Evolutionary conservation across 2,888 invertebrate genomes (phyloP).

Genomic region (Plusia festucae): DNA sequence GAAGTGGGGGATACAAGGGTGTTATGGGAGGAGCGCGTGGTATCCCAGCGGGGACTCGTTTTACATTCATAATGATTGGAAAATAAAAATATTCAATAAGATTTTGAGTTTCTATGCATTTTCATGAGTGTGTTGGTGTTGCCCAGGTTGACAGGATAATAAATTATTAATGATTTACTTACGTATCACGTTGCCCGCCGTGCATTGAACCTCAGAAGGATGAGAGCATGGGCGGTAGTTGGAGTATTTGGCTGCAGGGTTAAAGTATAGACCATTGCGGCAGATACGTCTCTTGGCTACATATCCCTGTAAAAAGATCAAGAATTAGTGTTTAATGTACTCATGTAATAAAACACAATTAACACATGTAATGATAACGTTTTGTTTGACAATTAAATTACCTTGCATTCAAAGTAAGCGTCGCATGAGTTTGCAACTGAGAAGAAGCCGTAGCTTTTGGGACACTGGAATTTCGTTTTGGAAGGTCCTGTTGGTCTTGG

Average conservation of each 20-base stretch:
- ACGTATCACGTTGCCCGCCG: conserved; percentile 83
- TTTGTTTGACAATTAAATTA: conserved; percentile 48
- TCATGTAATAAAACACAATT: not conserved
- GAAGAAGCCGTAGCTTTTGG: conserved; percentile 65
- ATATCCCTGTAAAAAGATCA: conserved; percentile 81
- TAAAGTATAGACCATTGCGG: conserved; percentile 93
- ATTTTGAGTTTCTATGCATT: too few relatives aligned
- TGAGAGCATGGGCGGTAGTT: conserved; percentile 92
- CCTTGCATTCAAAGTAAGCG: conserved; percentile 90
- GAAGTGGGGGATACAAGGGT: too few relatives aligned
- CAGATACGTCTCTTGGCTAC: conserved; percentile 91
- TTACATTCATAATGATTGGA: too few relatives aligned
- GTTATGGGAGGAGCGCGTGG: too few relatives aligned
- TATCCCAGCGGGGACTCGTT: too few relatives aligned
- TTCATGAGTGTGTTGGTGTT: too few relatives aligned
- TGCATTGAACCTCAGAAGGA: conserved; percentile 93
- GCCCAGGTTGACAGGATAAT: too few relatives aligned
- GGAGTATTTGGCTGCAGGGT: conserved; percentile 88
- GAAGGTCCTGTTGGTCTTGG: not conserved
- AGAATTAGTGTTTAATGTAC: too few relatives aligned
- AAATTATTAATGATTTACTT: too few relatives aligned
- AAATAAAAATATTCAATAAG: too few relatives aligned
- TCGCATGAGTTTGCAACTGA: conserved; percentile 91
- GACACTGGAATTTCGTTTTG: conserved; percentile 50
- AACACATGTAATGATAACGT: not conserved